phyloP scores from a whole-genome alignment of 2,113 vertebrate species.

The Ageneiosus marmoratus region DNA sequence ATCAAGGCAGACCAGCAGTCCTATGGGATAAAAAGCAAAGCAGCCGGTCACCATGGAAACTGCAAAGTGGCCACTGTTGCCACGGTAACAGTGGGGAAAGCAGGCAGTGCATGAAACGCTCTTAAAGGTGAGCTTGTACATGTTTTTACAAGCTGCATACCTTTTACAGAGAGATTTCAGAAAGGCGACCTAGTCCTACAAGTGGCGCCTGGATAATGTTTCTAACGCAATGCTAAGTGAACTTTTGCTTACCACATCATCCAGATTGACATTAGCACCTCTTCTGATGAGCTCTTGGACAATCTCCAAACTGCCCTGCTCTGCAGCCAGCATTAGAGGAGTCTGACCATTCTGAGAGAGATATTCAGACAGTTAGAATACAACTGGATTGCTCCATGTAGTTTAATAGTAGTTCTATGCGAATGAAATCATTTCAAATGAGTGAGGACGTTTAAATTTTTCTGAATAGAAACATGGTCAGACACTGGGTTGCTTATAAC shows the following conservation, averaged over 20 bases:
- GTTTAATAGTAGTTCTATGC: neutral
- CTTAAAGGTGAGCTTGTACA: neutral
- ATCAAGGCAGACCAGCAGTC: conserved; percentile 98
- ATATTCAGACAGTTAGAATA: conserved; percentile 12
- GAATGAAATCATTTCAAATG: neutral
- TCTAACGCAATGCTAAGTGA: neutral
- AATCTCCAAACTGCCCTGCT: conserved; percentile 95
- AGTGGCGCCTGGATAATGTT: neutral
- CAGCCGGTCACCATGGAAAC: conserved; percentile 60
- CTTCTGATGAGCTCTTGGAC: conserved; percentile 91
- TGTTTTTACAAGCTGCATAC: neutral
- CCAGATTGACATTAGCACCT: conserved; percentile 94
- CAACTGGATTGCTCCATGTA: neutral
- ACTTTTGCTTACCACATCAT: conserved; percentile 82
- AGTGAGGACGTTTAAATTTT: neutral
- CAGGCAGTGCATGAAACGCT: neutral
- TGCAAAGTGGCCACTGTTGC: conserved; percentile 41
- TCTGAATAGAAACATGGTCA: neutral
- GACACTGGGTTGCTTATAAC: neutral
- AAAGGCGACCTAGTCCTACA: neutral
- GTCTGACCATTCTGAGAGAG: conserved; percentile 89
- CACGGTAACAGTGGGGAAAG: conserved; percentile 45
- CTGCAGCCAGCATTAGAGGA: conserved; percentile 92
- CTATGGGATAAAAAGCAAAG: conserved; percentile 65
- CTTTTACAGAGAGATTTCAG: neutral